Conservation (phyloP, 1,140 invertebrate genomes). For the Calycopis cecrops region DNA sequence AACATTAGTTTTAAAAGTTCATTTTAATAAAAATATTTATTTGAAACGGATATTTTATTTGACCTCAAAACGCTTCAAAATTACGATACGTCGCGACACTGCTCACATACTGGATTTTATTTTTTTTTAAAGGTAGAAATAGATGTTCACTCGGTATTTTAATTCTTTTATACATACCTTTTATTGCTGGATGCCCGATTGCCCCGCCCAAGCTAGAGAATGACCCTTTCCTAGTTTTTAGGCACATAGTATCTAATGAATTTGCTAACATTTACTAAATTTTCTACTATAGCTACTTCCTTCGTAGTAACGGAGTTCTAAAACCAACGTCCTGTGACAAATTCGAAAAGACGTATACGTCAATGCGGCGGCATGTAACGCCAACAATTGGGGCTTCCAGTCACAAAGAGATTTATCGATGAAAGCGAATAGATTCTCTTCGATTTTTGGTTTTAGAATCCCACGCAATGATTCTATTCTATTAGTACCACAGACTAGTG, state of each 20-base stretch:
- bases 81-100: slow-evolving; percentile 37
- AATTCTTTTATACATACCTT: slow-evolving; percentile 51
- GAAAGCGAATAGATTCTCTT: background rate
- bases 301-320: slow-evolving; percentile 57
- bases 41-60: slow-evolving; percentile 66
- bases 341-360: background rate
- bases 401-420: background rate
- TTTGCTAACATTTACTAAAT: slow-evolving; percentile 52
- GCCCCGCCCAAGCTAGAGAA: slow-evolving; percentile 67
- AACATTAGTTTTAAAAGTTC: slow-evolving; percentile 55
- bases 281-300: slow-evolving; percentile 46
- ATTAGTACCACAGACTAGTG: slow-evolving; percentile 45
- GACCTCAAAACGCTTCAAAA: slow-evolving; percentile 30
- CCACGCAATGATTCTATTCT: slow-evolving; percentile 31
- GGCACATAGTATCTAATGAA: slow-evolving; percentile 62
- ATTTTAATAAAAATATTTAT: slow-evolving; percentile 72
- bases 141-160: slow-evolving; percentile 63
- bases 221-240: slow-evolving; percentile 64
- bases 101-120: slow-evolving; percentile 70
- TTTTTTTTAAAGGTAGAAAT: slow-evolving; percentile 49
- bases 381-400: slow-evolving; percentile 3
- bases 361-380: background rate
- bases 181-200: slow-evolving; percentile 68
- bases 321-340: slow-evolving; percentile 37
- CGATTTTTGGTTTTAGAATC: slow-evolving; percentile 51